Percentiles rank a stretch among this genome's conserved stretches.
Evolutionary conservation across 1,140 invertebrate species (phyloP).

Genomic region (Andricus grossulariae): DNA sequence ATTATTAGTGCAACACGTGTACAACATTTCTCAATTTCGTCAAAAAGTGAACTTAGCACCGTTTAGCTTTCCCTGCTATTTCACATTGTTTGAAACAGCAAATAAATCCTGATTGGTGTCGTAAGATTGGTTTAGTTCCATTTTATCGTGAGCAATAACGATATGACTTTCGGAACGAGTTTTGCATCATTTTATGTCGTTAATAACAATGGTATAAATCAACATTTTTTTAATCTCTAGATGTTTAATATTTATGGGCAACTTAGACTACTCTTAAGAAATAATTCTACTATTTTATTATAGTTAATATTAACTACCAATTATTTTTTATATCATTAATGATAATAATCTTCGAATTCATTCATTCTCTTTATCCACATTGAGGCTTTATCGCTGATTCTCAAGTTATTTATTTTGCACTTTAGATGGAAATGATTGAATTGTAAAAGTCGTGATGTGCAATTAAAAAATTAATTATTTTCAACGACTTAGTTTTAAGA

Average conservation of each 20-base stretch:
- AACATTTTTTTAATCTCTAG: not conserved
- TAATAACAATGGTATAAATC: conserved; percentile 18
- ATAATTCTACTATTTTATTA: not conserved
- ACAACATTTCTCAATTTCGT: too few species aligned
- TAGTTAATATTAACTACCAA: not conserved
- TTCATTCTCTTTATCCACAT: too few species aligned
- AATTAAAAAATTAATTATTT: too few species aligned
- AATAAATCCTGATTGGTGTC: conserved; percentile 2
- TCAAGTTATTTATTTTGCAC: too few species aligned
- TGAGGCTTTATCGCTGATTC: too few species aligned
- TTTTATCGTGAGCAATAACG: conserved; percentile 20
- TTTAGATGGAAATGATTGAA: too few species aligned
- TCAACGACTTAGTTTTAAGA: too few species aligned
- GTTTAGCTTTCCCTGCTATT: not conserved
- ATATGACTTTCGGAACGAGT: conserved; percentile 2
- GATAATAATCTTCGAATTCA: too few species aligned
- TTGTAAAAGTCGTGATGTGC: too few species aligned
- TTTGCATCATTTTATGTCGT: conserved; percentile 12
- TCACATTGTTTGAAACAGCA: not conserved
- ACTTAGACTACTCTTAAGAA: not conserved
- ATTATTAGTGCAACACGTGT: too few species aligned
- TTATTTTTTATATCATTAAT: not conserved
- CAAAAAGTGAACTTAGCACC: too few species aligned
- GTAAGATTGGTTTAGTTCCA: not conserved
- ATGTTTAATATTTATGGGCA: not conserved